Conservation (phyloP, 2,888 invertebrate genomes). For the Halocaridina rubra region DNA sequence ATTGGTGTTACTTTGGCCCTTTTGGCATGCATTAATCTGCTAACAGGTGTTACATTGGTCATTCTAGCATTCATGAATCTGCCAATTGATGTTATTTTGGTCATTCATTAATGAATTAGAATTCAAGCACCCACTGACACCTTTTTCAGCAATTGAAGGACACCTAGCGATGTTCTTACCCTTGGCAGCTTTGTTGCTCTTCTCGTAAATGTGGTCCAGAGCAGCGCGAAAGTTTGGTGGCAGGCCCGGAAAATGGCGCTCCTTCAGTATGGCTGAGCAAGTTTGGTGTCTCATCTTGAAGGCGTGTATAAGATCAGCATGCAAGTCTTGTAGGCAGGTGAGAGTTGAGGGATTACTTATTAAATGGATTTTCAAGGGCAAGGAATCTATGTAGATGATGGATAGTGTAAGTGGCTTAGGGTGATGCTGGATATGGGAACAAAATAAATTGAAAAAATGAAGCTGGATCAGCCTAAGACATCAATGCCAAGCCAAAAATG, state of each 20-base stretch:
- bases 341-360: conserved; percentile 5
- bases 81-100: too few species aligned
- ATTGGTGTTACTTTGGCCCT: too few species aligned
- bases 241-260: conserved; percentile 45
- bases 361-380: background rate
- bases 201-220: conserved; percentile 35
- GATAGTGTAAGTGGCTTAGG: background rate
- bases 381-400: background rate
- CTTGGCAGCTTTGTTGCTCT: conserved; percentile 39
- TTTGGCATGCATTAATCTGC: too few species aligned
- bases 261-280: conserved; percentile 34
- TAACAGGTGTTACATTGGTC: too few species aligned
- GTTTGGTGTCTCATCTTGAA: background rate
- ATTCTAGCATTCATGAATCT: too few species aligned
- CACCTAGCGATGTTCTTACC: conserved; percentile 33
- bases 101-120: too few species aligned
- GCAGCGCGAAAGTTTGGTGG: conserved; percentile 30
- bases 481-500: too few species aligned
- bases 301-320: conserved; percentile 27
- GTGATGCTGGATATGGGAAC: too few species aligned
- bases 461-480: too few species aligned
- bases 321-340: conserved; percentile 29
- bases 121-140: conserved; percentile 14
- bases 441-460: too few species aligned
- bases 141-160: conserved; percentile 39